Evolutionary conservation across 2,797 vertebrate genomes (phyloP).

Genomic region (Huso huso): DNA sequence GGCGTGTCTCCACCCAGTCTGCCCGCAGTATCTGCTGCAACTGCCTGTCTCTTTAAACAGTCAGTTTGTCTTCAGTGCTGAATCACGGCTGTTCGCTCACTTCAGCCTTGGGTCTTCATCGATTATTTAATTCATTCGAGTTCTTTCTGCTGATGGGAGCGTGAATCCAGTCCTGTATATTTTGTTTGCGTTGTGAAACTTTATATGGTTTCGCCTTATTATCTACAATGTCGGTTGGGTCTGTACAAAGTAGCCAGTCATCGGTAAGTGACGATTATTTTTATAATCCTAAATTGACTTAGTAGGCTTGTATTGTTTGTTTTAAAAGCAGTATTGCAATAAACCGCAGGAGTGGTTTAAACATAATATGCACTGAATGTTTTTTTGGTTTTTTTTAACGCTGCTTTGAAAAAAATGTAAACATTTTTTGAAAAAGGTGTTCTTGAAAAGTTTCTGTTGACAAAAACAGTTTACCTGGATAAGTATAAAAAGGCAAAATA

Average conservation of each 20-base stretch:
- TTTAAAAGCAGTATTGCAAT: too few species aligned
- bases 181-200: slow-evolving; percentile 5
- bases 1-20: slow-evolving; percentile 19
- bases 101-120: slow-evolving; percentile 25
- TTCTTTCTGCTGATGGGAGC: slow-evolving; percentile 25
- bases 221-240: slow-evolving; percentile 38
- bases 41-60: slow-evolving; percentile 7
- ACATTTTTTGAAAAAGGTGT: too few species aligned
- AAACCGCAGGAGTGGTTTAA: too few species aligned
- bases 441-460: too few species aligned
- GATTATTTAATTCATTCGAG: slow-evolving; percentile 45
- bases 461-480: too few species aligned
- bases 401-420: too few species aligned
- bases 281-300: too few species aligned
- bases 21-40: background rate
- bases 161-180: background rate
- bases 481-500: too few species aligned
- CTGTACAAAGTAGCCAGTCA: slow-evolving; percentile 33
- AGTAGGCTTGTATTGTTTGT: too few species aligned
- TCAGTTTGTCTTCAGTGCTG: slow-evolving; percentile 26
- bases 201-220: background rate
- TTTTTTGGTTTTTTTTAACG: too few species aligned
- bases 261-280: slow-evolving; percentile 42
- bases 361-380: too few species aligned
- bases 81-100: slow-evolving; percentile 29